Evolutionary conservation across 2,113 vertebrate genomes (phyloP), one percentile per base, ranked within the genome.

Genomic region (Vireo altiloquus): DNA sequence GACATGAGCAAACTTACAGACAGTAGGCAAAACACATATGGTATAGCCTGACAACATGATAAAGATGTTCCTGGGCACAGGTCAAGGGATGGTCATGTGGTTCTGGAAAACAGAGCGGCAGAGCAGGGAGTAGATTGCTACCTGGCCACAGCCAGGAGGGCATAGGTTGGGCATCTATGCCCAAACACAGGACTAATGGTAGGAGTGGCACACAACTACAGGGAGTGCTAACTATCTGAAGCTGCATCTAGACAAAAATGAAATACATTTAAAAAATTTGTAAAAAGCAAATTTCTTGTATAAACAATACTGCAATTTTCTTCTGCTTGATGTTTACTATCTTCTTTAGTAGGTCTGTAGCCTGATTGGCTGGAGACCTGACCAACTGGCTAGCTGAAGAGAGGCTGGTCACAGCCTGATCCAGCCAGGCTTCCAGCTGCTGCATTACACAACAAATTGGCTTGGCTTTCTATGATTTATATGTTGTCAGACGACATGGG

Each of bases 51-150:
- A 53, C 27, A n/a, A 27, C 0, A 0, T 7, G 17, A 65, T 5
- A 46, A 46, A 56, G 18, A 78, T n/a, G n/a, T 44, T 84, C n/a
- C 46, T 31, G 40, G 30, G 47, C 15, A 50, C 15, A 23, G 52
- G 37, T 19, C 22, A 57, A 53, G 15, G 16, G 22, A 75, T 24
- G 11, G 30, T 24, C 65, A 47, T 0, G 0, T 20, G 6, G 35
- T 23, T 86, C 82, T 94, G 65, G 37, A 61, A 82, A 88, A 85
- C 4, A 70, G 6, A 21, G 40, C 22, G 31, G 37, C 46, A 82
- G 25, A 78, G 14, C 13, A 33, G 11, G 28, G 13, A 65, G 27
- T 1, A 9, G 17, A 37, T 7, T 81, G 54, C 25, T 30, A 44
- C 24, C 21, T 24, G 19, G 28, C 16, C 52, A 71, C 42, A 66